Conservation (phyloP, 2,888 invertebrate genomes). For the Acronicta leporina region DNA sequence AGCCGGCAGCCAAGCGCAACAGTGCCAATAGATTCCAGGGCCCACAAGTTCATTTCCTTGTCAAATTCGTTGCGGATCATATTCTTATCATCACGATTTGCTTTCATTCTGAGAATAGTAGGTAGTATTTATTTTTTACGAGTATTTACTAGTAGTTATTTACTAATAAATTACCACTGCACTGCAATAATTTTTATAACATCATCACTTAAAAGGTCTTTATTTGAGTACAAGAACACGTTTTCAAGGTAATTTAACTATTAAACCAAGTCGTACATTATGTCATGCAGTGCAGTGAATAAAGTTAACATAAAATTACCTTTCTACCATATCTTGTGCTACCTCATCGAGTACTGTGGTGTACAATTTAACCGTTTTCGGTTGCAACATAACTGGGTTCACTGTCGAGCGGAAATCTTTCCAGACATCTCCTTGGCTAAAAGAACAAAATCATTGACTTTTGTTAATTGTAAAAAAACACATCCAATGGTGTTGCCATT, state of each 20-base stretch:
- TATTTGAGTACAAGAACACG: no score
- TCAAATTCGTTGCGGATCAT: constrained; percentile 88
- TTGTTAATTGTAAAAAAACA: neutral
- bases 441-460: neutral
- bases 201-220: no score
- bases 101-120: constrained; percentile 83
- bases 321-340: constrained; percentile 90
- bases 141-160: no score
- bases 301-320: constrained; percentile 75
- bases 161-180: no score
- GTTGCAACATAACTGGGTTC: constrained; percentile 93
- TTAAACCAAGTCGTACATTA: no score
- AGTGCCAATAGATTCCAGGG: constrained; percentile 88
- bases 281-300: no score
- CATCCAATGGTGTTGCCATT: no score
- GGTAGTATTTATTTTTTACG: neutral
- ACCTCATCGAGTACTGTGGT: constrained; percentile 90
- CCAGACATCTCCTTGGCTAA: constrained; percentile 94
- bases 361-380: constrained; percentile 92
- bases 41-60: constrained; percentile 90
- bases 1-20: constrained; percentile 78
- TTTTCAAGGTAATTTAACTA: no score
- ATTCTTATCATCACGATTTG: constrained; percentile 82
- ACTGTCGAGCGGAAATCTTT: constrained; percentile 92
- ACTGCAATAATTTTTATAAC: no score